phyloP scores from a whole-genome alignment of 2,113 vertebrate genomes.

The Anas platyrhynchos region DNA sequence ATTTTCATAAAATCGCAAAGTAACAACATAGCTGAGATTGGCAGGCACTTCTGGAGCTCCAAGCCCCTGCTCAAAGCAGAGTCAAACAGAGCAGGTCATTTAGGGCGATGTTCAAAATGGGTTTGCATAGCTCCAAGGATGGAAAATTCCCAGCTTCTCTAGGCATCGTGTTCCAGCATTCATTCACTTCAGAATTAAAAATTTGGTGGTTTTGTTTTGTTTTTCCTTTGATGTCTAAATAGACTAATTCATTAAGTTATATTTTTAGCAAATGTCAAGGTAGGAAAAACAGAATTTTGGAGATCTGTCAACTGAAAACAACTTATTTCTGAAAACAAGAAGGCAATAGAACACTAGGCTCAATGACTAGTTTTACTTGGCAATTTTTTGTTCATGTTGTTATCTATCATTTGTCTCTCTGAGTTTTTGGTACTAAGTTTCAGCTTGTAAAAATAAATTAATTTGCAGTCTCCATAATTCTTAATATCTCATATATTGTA shows the following conservation, averaged over 20 bases:
- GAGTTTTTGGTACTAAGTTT: neutral
- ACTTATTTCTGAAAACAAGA: neutral
- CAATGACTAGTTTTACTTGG: neutral
- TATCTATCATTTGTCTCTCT: neutral
- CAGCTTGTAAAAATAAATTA: neutral
- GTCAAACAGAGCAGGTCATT: neutral
- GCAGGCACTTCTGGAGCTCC: neutral
- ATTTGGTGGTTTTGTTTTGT: neutral
- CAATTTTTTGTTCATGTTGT: neutral
- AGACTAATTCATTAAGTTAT: neutral
- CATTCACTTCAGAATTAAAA: rapidly evolving
- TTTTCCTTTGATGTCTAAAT: neutral
- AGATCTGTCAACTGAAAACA: neutral
- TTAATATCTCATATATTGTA: neutral
- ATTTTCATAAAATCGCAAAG: neutral
- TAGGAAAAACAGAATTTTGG: neutral
- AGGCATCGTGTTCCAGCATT: neutral
- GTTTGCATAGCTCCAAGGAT: neutral
- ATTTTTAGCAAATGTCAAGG: neutral
- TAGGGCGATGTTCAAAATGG: no score
- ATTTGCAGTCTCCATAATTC: neutral
- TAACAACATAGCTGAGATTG: neutral
- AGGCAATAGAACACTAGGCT: neutral
- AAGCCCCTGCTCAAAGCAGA: neutral
- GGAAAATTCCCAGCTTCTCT: neutral